Evolutionary conservation across 2,888 invertebrate species (phyloP), one percentile per base, ranked within the genome.

Genomic region (Pardosa pseudoannulata): DNA sequence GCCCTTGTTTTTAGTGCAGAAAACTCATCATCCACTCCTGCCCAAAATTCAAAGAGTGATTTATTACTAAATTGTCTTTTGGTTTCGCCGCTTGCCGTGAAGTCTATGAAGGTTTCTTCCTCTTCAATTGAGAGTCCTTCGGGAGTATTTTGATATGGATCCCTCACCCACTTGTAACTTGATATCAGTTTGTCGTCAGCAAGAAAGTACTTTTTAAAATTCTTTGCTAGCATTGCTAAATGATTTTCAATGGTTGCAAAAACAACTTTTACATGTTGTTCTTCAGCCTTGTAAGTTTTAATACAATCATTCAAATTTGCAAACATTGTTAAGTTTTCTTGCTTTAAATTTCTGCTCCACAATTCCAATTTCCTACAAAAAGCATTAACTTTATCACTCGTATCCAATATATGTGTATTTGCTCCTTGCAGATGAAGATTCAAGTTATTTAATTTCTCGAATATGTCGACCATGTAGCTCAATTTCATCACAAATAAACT

Each of bases 121-220:
- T 75, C 75, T 41, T 41, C 67, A 78, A 68, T 79, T 71, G 79
- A 71, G 71, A 79, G 70, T 72, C 41, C 50, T 80, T 80, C 72
- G 31, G 32, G 72, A 65, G 65, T 73, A 65, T 67, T 80, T 67
- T 73, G 73, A 73, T 74, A 81, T 56, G 74, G 68, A 74, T 81
- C 39, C 73, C 80, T 81, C 67, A 81, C 68, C 67, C 80, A 81
- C 80, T 81, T 74, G 80, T 74, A 81, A 81, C 80, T 81, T 81
- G 73, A 67, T 74, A 74, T 68, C 68, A 80, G 50, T 32, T 73
- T 73, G 65, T 80, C 73, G 50, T 73, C 67, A 74, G 74, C 50
- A 81, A 68, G 68, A 81, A 81, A 73, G 68, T 74, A 68, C 39
- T 56, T 80, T 65, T 79, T 79, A 46, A 50, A 79, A 79, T 72